These are phyloP conservation scores for Lagopus leucura DNA, from an alignment of 2,113 vertebrate genomes.

Conservation along the genomic window DNA sequence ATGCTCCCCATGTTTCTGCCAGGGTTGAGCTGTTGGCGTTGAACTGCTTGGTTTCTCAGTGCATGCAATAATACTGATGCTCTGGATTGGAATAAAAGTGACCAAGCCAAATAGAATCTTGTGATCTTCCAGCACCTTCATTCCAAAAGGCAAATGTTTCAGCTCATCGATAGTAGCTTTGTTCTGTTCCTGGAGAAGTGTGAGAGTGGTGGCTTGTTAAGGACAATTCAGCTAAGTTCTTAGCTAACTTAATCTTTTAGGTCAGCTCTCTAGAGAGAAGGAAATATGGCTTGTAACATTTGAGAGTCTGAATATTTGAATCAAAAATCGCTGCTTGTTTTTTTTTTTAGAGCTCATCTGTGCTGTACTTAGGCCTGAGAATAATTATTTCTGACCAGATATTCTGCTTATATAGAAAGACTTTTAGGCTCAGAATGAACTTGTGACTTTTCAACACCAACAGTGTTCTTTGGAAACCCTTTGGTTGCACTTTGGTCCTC, in stretches of 20 bases:
- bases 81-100: background rate
- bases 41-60: rapidly evolving
- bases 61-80: rapidly evolving
- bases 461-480: background rate
- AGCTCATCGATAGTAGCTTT: background rate
- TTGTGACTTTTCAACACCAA: background rate
- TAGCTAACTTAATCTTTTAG: background rate
- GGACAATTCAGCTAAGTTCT: background rate
- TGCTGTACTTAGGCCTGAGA: background rate
- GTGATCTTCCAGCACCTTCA: background rate
- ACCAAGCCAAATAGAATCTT: background rate
- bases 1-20: background rate
- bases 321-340: background rate
- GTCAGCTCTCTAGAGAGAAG: background rate
- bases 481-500: background rate
- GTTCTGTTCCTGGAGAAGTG: background rate
- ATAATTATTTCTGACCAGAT: background rate
- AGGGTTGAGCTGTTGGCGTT: background rate
- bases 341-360: slow-evolving; percentile 15
- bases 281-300: background rate
- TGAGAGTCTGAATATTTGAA: background rate
- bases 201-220: background rate
- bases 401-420: background rate
- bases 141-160: background rate
- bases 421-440: background rate